Evolutionary conservation across 1,140 invertebrate genomes (phyloP), one percentile per base, ranked within the genome.

Genomic region (Ctenoplectra terminalis): DNA sequence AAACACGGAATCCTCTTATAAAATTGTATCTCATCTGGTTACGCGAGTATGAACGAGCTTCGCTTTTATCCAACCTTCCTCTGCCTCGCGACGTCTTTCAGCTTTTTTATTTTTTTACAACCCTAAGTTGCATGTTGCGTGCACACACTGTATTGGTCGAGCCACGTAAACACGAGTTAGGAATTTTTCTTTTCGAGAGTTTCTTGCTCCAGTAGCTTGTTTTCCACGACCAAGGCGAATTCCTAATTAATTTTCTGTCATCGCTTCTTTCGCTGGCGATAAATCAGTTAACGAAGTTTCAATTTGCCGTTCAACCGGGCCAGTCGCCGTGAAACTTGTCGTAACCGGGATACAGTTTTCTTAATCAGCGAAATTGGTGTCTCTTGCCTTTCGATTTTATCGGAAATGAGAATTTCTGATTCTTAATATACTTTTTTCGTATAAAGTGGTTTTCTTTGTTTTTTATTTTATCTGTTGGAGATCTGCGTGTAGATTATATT

Each of bases 161-260:
- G 34, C 26, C 34, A 29, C 37, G 73, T 8, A 26, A 43, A 43
- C 46, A 43, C 40, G 54, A 48, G 54, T 80, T 61, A n/a, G 50
- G 52, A 71, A 86, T 81, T 86, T 81, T 84, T 84, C 75, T 54
- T 63, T 29, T 40, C 31, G 26, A 15, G 20, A 29, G 11, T 9
- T 63, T 43, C 43, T 74, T 43, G 67, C 50, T 70, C 56, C 48
- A 23, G 20, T 31, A 46, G 63, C 34, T 67, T 48, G 56, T 83
- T 71, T 78, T 11, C 56, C 23, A 4, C 6, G 37, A 1, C 4
- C 63, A 11, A 37, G 11, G 13, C 34, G 26, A 63, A 83, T 64
- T 85, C 29, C 50, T 83, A 86, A 86, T 86, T 86, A 86, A 86
- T 84, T 81, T 81, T 60, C 76, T 61, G 82, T 74, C 83, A 40